phyloP scores from a whole-genome alignment of 2,797 vertebrate genomes.

The Tadarida brasiliensis region DNA sequence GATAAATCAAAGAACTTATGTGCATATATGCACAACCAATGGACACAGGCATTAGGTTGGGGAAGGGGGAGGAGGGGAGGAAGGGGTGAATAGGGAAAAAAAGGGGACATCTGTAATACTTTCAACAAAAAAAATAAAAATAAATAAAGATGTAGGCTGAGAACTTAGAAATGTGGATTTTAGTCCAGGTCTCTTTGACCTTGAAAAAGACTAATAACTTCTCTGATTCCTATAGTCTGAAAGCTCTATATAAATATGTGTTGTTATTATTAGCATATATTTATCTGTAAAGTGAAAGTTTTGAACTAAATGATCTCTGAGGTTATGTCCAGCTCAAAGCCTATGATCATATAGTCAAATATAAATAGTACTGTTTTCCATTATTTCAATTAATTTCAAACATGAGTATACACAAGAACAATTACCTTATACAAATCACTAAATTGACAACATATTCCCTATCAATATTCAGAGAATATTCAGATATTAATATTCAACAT shows the following conservation, averaged over 20 bases:
- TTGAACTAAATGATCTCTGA: slow-evolving; percentile 25
- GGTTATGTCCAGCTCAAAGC: not conserved
- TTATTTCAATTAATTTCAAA: slow-evolving; percentile 54
- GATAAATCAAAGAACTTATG: not conserved
- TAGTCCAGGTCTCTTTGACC: not conserved
- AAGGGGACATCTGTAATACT: too few species aligned
- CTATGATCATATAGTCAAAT: not conserved
- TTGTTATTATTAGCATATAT: not conserved
- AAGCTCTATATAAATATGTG: not conserved
- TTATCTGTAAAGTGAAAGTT: not conserved
- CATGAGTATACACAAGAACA: not conserved
- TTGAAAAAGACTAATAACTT: not conserved
- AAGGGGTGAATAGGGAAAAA: too few species aligned
- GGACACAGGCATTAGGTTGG: too few species aligned
- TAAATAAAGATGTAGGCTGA: not conserved
- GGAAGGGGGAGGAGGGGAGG: too few species aligned
- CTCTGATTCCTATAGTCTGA: not conserved
- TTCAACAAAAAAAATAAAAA: too few species aligned
- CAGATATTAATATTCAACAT: slow-evolving; percentile 54
- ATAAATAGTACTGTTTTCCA: slow-evolving; percentile 22
- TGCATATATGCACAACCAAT: too few species aligned
- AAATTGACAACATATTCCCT: not conserved
- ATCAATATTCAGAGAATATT: not conserved
- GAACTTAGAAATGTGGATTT: not conserved
- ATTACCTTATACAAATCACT: not conserved